Conservation (phyloP, 2,797 vertebrate species). For the Micromesistius poutassou region DNA sequence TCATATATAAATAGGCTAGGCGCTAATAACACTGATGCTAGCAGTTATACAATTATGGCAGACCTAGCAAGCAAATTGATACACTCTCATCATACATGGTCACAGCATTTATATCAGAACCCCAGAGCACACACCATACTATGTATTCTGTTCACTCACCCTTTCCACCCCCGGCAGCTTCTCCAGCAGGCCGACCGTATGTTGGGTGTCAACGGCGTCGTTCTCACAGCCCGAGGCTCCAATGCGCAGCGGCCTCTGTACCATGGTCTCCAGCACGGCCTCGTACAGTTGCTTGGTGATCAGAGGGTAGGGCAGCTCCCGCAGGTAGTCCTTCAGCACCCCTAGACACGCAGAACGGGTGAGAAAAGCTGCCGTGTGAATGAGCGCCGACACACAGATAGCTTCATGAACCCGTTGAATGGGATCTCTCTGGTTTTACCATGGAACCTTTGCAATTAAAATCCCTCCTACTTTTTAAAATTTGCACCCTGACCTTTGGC, state of each 20-base stretch:
- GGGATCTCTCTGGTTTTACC: too few relatives aligned
- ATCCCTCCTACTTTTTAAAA: neutral
- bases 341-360: conserved; percentile 67
- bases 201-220: conserved; percentile 78
- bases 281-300: conserved; percentile 93
- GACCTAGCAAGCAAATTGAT: neutral
- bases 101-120: neutral
- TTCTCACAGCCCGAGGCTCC: conserved; percentile 84
- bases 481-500: neutral
- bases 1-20: neutral
- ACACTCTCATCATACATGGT: neutral
- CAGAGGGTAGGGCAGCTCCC: conserved; percentile 92
- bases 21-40: neutral
- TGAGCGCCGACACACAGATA: neutral
- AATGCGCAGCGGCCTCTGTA: conserved; percentile 84
- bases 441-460: too few relatives aligned
- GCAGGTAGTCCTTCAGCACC: conserved; percentile 94
- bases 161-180: conserved; percentile 89
- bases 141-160: conserved; percentile 68
- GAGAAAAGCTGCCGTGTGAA: neutral
- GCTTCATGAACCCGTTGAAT: too few relatives aligned
- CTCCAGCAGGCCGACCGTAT: conserved; percentile 82
- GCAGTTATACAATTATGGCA: neutral
- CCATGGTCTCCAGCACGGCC: conserved; percentile 87
- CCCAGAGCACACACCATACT: neutral